Conservation (phyloP, 92 coral and sea anemone genomes). For the Porites cylindrica region DNA sequence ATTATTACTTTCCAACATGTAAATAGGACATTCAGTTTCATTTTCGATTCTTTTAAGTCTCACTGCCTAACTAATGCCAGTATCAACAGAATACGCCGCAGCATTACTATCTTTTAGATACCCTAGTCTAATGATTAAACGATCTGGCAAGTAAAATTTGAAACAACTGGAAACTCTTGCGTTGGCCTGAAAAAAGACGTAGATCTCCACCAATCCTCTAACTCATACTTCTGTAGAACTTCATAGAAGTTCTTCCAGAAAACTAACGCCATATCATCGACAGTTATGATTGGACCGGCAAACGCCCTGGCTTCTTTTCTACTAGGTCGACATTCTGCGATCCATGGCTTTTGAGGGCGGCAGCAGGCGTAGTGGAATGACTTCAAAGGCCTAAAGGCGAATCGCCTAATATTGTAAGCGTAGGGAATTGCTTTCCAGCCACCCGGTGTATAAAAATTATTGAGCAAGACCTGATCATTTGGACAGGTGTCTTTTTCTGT, state of each 20-base stretch:
- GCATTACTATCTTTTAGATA: too few relatives aligned
- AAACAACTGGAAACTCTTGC: slow-evolving; percentile 15
- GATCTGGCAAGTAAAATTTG: too few relatives aligned
- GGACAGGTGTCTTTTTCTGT: slow-evolving; percentile 53
- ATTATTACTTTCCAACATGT: too few relatives aligned
- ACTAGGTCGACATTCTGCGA: slow-evolving; percentile 47
- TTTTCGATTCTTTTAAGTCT: too few relatives aligned
- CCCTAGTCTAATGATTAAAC: too few relatives aligned
- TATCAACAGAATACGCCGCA: too few relatives aligned
- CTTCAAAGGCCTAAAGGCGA: slow-evolving; percentile 77
- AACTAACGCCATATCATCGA: slow-evolving; percentile 61
- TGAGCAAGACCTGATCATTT: slow-evolving; percentile 49
- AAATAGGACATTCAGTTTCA: too few relatives aligned
- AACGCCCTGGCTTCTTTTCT: slow-evolving; percentile 76
- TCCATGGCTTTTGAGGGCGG: slow-evolving; percentile 68
- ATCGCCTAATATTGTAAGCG: slow-evolving; percentile 75
- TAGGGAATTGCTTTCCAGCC: slow-evolving; percentile 32
- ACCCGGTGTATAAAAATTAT: not conserved
- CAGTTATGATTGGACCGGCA: slow-evolving; percentile 56
- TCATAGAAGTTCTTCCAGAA: slow-evolving; percentile 93
- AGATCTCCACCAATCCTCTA: slow-evolving; percentile 86
- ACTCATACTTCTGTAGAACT: slow-evolving; percentile 55
- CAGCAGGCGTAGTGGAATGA: slow-evolving; percentile 68
- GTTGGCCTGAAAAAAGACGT: slow-evolving; percentile 58
- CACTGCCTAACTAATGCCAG: too few relatives aligned